These are phyloP conservation scores for Lanius ludovicianus DNA, from an alignment of 2,113 vertebrate genomes.

Conservation along the genomic window DNA sequence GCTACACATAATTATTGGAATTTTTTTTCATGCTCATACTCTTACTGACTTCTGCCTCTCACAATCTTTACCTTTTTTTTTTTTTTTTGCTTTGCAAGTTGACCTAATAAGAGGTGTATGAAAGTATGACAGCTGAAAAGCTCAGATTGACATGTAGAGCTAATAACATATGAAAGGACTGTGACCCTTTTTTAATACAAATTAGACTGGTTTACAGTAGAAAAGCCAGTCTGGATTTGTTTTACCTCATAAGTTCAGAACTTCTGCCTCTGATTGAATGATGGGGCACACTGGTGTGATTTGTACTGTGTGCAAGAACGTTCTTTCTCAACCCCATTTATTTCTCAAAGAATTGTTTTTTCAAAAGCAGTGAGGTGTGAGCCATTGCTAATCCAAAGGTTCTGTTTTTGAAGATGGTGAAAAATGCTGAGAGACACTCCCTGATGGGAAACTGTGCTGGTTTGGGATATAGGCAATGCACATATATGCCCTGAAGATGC, in stretches of 20 bases:
- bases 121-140: background rate
- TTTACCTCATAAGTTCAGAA: background rate
- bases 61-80: background rate
- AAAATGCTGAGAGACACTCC: fast-evolving
- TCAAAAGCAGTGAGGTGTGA: background rate
- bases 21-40: background rate
- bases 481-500: background rate
- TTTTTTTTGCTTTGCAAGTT: background rate
- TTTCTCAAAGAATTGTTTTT: background rate
- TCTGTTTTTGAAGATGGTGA: background rate
- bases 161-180: background rate
- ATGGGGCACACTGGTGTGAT: background rate
- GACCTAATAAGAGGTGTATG: background rate
- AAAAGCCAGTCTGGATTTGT: background rate
- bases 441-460: background rate
- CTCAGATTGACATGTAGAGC: background rate
- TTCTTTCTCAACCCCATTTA: background rate
- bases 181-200: background rate
- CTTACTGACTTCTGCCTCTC: background rate
- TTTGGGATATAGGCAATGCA: background rate
- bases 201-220: background rate
- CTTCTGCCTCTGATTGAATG: background rate
- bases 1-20: background rate
- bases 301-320: background rate
- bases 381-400: background rate